phyloP scores from a whole-genome alignment of 1,140 invertebrate species.

The Rhynchophorus ferrugineus region DNA sequence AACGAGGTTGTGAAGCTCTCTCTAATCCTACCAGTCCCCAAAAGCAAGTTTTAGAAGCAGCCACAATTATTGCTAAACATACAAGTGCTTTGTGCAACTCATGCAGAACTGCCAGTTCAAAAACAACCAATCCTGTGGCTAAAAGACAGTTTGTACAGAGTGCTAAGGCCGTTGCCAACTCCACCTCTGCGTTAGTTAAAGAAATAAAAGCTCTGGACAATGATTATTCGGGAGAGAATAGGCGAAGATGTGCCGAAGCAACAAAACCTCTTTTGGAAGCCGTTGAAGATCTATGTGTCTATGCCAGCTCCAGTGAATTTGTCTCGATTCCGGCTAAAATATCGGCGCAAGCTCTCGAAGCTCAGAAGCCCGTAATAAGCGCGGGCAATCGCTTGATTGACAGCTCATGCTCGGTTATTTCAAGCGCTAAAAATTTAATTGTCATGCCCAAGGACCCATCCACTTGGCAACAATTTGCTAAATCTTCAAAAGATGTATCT shows the following conservation, averaged over 20 bases:
- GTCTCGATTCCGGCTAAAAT: constrained; percentile 87
- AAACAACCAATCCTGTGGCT: constrained; percentile 85
- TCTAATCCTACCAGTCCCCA: constrained; percentile 69
- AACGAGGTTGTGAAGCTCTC: constrained; percentile 76
- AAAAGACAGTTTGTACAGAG: constrained; percentile 96
- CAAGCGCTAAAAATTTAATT: constrained; percentile 81
- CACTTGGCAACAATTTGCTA: constrained; percentile 88
- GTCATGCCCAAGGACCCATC: constrained; percentile 84
- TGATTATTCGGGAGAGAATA: constrained; percentile 70
- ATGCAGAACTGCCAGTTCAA: constrained; percentile 85
- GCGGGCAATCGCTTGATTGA: constrained; percentile 77
- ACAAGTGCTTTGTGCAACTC: constrained; percentile 93
- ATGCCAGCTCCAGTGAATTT: constrained; percentile 90
- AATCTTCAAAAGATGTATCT: constrained; percentile 89
- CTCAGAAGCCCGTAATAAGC: constrained; percentile 81
- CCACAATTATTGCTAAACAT: constrained; percentile 93
- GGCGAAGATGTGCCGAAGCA: constrained; percentile 67
- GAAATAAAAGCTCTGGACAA: constrained; percentile 89
- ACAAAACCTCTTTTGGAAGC: constrained; percentile 81
- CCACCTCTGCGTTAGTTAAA: constrained; percentile 88
- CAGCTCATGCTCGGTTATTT: constrained; percentile 83
- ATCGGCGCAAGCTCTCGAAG: constrained; percentile 62
- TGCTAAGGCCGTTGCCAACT: constrained; percentile 95
- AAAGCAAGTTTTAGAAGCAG: constrained; percentile 81
- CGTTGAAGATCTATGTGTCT: constrained; percentile 86